Evolutionary conservation across 2,113 vertebrate species (phyloP).

Genomic region (Malaclemys terrapin): DNA sequence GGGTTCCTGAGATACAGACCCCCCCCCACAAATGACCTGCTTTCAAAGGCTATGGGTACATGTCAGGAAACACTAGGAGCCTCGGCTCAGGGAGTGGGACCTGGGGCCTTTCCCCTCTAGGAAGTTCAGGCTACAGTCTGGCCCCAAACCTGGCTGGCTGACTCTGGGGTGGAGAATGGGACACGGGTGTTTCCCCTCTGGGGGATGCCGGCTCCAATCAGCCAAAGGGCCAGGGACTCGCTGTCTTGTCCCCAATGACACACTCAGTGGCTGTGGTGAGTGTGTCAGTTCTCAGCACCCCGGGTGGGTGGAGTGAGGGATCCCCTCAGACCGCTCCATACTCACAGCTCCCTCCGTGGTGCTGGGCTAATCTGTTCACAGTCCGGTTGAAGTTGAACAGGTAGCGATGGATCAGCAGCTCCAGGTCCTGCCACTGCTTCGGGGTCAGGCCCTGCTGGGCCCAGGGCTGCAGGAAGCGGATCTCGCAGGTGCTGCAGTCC

Average conservation of each 20-base stretch:
- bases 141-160: neutral
- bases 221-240: too few species aligned
- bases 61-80: too few species aligned
- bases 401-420: neutral
- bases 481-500: too few species aligned
- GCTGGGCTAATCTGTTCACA: rapidly evolving
- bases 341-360: neutral
- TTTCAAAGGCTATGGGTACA: too few species aligned
- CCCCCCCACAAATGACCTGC: too few species aligned
- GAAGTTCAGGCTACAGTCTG: too few species aligned
- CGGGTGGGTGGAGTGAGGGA: too few species aligned
- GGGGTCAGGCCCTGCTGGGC: neutral
- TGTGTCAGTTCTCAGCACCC: neutral
- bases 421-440: neutral
- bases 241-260: neutral
- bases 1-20: too few species aligned
- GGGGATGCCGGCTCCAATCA: too few species aligned
- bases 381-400: neutral
- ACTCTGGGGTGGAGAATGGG: neutral
- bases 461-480: neutral
- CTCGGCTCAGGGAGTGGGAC: neutral
- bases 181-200: neutral
- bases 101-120: neutral
- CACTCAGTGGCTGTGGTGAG: neutral
- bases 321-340: too few species aligned